These are phyloP conservation scores for Cirrhinus mrigala DNA, from an alignment of 2,797 vertebrate genomes.

Conservation along the genomic window DNA sequence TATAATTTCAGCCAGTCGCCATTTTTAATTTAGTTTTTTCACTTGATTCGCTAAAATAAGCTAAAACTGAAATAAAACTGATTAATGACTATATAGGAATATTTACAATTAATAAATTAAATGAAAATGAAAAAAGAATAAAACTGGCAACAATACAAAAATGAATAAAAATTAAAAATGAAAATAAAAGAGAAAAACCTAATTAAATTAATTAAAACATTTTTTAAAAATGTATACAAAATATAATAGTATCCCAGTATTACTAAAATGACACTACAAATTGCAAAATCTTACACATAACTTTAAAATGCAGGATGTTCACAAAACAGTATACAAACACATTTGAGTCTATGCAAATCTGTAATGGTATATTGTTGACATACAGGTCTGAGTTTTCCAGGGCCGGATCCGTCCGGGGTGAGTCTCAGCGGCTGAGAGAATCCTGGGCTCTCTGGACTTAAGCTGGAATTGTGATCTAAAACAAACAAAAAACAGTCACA, in stretches of 20 bases:
- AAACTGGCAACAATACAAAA: too few relatives aligned
- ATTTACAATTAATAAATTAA: too few relatives aligned
- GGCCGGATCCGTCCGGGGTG: slow-evolving; percentile 83
- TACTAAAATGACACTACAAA: background rate
- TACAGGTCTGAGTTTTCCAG: slow-evolving; percentile 93
- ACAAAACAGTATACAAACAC: background rate
- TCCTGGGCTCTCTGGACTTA: slow-evolving; percentile 87
- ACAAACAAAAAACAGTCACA: slow-evolving; percentile 14
- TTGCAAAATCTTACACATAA: background rate
- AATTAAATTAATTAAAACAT: too few relatives aligned
- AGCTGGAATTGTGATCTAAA: slow-evolving; percentile 86
- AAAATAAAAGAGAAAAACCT: too few relatives aligned
- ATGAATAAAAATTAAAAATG: too few relatives aligned
- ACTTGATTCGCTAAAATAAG: too few relatives aligned
- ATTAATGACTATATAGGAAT: too few relatives aligned
- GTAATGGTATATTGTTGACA: slow-evolving; percentile 66
- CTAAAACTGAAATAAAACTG: too few relatives aligned
- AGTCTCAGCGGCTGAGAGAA: slow-evolving; percentile 85
- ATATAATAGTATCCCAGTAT: background rate
- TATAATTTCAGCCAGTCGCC: too few relatives aligned
- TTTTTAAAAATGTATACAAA: background rate
- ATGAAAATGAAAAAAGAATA: too few relatives aligned
- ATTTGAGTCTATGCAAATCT: background rate
- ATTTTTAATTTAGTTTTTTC: too few relatives aligned
- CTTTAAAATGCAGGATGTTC: background rate